Evolutionary conservation across 2,888 invertebrate species (phyloP).

Genomic region (Ectemnius cavifrons): DNA sequence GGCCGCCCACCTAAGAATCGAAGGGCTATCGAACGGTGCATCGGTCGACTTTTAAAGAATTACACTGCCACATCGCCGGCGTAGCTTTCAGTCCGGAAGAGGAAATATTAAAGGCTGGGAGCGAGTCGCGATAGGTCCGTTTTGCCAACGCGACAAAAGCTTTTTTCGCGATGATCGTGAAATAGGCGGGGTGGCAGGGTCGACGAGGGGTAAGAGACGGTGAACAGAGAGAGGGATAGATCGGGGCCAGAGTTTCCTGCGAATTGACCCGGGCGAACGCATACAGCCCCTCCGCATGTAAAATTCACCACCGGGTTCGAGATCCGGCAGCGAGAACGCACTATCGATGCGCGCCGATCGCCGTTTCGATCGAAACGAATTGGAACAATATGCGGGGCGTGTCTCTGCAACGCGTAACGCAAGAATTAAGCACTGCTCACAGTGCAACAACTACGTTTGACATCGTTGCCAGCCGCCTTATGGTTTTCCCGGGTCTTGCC

Average conservation of each 20-base stretch:
- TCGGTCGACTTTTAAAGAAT: background rate
- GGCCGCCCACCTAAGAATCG: background rate
- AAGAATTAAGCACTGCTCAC: constrained; percentile 50
- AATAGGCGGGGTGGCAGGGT: background rate
- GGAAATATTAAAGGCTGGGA: constrained; percentile 45
- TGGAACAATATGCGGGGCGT: constrained; percentile 52
- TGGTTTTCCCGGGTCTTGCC: too few species aligned
- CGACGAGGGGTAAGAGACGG: background rate
- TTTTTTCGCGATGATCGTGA: constrained; percentile 7
- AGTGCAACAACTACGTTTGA: too few species aligned
- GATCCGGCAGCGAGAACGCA: constrained; percentile 53
- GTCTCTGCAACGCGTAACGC: constrained; percentile 40
- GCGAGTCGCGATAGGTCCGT: constrained; percentile 50
- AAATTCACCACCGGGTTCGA: constrained; percentile 64
- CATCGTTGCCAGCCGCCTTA: too few species aligned
- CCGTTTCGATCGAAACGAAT: constrained; percentile 50
- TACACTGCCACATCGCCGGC: constrained; percentile 9
- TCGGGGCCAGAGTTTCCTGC: constrained; percentile 37
- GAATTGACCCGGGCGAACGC: constrained; percentile 36
- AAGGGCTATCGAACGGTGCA: constrained; percentile 23
- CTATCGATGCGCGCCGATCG: constrained; percentile 43
- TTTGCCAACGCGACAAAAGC: constrained; percentile 55
- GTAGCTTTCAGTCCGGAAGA: constrained; percentile 23
- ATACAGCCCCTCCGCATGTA: constrained; percentile 53
- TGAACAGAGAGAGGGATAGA: background rate